Conservation (phyloP, 1,140 invertebrate species). For the Danaus plexippus region DNA sequence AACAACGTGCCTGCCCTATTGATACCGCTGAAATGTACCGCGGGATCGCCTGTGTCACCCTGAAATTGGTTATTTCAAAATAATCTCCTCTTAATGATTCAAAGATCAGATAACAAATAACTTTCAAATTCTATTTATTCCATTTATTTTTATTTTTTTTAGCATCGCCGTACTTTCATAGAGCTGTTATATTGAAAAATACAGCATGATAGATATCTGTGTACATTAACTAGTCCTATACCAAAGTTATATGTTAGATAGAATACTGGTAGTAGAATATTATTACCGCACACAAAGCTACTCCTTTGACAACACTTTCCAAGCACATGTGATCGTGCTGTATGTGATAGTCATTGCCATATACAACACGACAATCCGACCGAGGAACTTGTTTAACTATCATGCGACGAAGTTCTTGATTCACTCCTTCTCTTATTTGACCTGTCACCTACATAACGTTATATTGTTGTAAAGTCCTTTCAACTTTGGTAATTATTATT, state of each 20-base stretch:
- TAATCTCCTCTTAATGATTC: no score
- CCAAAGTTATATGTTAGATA: no score
- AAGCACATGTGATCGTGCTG: constrained; percentile 60
- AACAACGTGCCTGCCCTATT: constrained; percentile 47
- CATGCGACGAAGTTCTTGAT: constrained; percentile 58
- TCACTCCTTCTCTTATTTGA: constrained; percentile 55
- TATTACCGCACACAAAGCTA: constrained; percentile 58
- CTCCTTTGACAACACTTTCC: constrained; percentile 42
- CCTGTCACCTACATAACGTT: constrained; percentile 39
- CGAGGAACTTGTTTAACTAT: constrained; percentile 41
- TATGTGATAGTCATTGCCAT: constrained; percentile 53
- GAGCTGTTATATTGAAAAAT: no score
- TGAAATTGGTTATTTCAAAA: constrained; percentile 12
- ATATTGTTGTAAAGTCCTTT: no score
- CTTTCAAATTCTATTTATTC: no score
- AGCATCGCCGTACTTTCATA: no score
- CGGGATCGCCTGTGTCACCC: constrained; percentile 60
- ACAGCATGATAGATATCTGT: no score
- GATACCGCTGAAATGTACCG: constrained; percentile 52
- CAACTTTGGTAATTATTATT: no score
- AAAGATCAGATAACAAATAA: no score
- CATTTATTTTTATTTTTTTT: no score
- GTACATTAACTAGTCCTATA: no score
- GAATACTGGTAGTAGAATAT: no score
- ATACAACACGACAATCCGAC: constrained; percentile 38